Percentiles rank a stretch among this genome's conserved stretches.
phyloP scores from a whole-genome alignment of 2,797 vertebrate genomes.

The Semaprochilodus insignis region DNA sequence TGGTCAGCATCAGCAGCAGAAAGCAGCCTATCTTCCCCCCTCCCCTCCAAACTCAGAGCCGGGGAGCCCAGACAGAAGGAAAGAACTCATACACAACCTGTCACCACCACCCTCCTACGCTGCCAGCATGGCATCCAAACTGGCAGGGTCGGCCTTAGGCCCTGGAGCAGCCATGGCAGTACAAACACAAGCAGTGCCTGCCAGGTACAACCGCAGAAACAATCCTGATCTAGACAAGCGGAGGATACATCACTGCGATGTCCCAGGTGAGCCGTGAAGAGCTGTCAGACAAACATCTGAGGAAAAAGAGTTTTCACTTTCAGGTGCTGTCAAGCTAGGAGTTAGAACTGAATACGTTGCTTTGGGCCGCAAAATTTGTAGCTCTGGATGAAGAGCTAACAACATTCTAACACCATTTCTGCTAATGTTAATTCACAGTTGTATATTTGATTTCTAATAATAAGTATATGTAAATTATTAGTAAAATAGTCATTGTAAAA shows the following conservation, averaged over 20 bases:
- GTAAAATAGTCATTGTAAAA: too few species aligned
- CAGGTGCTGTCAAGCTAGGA: slow-evolving; percentile 4
- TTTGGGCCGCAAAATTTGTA: background rate
- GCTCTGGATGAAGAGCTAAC: too few species aligned
- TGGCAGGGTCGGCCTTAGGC: slow-evolving; percentile 84
- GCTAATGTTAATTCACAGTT: too few species aligned
- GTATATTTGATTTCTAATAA: too few species aligned
- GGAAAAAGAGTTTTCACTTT: background rate
- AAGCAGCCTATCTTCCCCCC: slow-evolving; percentile 89
- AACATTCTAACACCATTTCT: too few species aligned
- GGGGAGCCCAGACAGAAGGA: slow-evolving; percentile 91
- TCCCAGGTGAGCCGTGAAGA: slow-evolving; percentile 82
- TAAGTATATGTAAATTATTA: too few species aligned
- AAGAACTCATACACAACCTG: slow-evolving; percentile 89
- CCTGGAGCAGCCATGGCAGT: slow-evolving; percentile 80
- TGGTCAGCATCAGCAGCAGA: slow-evolving; percentile 77
- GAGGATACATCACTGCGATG: slow-evolving; percentile 95
- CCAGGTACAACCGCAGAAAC: slow-evolving; percentile 90
- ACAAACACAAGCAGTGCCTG: slow-evolving; percentile 77
- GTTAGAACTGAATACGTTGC: background rate
- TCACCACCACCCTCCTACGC: slow-evolving; percentile 94
- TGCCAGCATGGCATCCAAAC: slow-evolving; percentile 92
- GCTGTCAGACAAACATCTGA: slow-evolving; percentile 13
- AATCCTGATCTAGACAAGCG: slow-evolving; percentile 97
- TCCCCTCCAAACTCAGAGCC: slow-evolving; percentile 96